These are phyloP conservation scores for Gnathonemus echidnorhynchus DNA, from an alignment of 2,113 vertebrate genomes.

Conservation along the genomic window DNA sequence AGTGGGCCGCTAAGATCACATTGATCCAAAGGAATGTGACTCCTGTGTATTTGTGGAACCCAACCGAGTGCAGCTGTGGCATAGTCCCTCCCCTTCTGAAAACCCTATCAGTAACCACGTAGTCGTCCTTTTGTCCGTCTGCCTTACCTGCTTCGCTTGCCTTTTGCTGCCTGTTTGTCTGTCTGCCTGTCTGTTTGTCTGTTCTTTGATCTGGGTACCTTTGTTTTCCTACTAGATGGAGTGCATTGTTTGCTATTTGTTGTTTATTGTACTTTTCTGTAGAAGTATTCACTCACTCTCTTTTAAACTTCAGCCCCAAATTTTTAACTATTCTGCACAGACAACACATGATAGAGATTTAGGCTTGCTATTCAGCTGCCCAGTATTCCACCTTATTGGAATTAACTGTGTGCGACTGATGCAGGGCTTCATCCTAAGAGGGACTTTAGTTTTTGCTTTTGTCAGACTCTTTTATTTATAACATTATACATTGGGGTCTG, in stretches of 20 bases:
- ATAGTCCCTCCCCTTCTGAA: slow-evolving; percentile 10
- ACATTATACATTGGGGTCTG: slow-evolving; percentile 1
- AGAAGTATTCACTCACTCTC: slow-evolving; percentile 41
- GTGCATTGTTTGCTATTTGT: slow-evolving; percentile 32
- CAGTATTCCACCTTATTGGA: slow-evolving; percentile 50
- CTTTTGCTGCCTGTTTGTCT: slow-evolving; percentile 6
- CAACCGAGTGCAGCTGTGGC: slow-evolving; percentile 3
- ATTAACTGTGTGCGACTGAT: not conserved
- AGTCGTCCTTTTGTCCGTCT: slow-evolving; percentile 19
- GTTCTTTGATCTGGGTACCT: slow-evolving; percentile 26
- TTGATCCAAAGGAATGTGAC: not conserved
- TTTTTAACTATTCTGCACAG: slow-evolving; percentile 49
- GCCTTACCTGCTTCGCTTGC: slow-evolving; percentile 17
- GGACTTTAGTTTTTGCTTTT: not conserved
- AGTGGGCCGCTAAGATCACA: not conserved
- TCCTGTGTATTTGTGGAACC: not conserved
- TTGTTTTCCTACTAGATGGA: slow-evolving; percentile 23
- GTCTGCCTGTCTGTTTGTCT: slow-evolving; percentile 9
- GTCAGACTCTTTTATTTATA: not conserved
- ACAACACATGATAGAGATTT: slow-evolving; percentile 57
- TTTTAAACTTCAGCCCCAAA: slow-evolving; percentile 42
- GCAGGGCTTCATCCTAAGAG: not conserved
- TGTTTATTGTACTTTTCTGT: slow-evolving; percentile 47
- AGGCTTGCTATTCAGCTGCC: slow-evolving; percentile 48
- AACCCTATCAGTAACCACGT: not conserved